A percentile compares a stretch with the other conserved stretches of the same genome.
Evolutionary conservation across 2,113 vertebrate species (phyloP).

Genomic region (Choloepus hoffmanni): DNA sequence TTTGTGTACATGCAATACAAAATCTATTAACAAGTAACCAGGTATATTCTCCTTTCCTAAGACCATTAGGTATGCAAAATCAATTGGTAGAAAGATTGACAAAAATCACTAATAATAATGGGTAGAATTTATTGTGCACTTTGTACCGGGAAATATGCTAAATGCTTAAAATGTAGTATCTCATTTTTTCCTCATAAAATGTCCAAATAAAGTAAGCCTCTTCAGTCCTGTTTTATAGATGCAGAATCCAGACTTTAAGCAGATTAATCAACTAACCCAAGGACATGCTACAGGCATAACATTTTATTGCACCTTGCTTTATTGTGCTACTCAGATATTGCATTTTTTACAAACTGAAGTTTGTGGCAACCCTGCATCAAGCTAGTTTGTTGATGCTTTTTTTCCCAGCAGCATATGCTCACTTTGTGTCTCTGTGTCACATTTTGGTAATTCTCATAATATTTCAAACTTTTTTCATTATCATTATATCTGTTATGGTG

Average conservation of each 20-base stretch:
- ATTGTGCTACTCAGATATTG: too few species aligned
- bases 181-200: not conserved
- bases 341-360: too few species aligned
- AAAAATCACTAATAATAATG: not conserved
- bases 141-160: constrained; percentile 3
- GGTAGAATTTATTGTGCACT: not conserved
- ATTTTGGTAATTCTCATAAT: too few species aligned
- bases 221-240: not conserved
- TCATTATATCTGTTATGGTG: too few species aligned
- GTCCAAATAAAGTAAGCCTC: not conserved
- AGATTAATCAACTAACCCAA: not conserved
- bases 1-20: not conserved
- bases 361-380: too few species aligned
- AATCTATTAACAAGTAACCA: not conserved
- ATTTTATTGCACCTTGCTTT: too few species aligned
- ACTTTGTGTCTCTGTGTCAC: too few species aligned
- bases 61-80: not conserved
- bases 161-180: not conserved
- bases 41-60: not conserved
- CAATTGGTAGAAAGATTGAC: constrained; percentile 18
- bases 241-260: not conserved
- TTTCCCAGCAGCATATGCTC: too few species aligned
- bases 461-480: too few species aligned
- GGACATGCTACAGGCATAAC: not conserved
- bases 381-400: too few species aligned